Percentiles rank a stretch among this genome's conserved stretches.
Conservation (phyloP, 2,113 vertebrate species). For the Xyrauchen texanus region DNA sequence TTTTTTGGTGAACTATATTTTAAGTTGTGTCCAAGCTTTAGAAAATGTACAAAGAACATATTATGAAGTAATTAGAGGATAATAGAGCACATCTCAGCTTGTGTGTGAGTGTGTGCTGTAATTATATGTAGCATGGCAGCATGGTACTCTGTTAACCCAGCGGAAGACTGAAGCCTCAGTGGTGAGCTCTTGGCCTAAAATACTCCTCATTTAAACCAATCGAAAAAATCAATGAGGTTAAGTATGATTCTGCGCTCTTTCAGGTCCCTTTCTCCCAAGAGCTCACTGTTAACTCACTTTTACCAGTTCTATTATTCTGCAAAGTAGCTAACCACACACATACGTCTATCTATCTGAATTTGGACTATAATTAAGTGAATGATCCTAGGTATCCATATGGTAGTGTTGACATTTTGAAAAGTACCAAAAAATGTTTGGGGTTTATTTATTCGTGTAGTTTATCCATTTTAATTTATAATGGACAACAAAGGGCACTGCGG, state of each 20-base stretch:
- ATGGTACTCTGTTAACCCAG: slow-evolving; percentile 48
- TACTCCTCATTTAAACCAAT: slow-evolving; percentile 79
- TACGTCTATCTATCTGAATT: too few species aligned
- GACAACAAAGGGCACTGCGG: too few species aligned
- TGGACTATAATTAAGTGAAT: too few species aligned
- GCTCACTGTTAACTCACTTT: slow-evolving; percentile 65
- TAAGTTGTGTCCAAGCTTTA: neutral
- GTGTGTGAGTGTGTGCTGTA: slow-evolving; percentile 32
- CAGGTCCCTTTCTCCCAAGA: slow-evolving; percentile 56
- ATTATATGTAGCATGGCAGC: slow-evolving; percentile 42
- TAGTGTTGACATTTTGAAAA: too few species aligned
- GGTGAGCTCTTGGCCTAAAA: slow-evolving; percentile 76
- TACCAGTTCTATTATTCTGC: slow-evolving; percentile 63
- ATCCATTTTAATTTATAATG: too few species aligned
- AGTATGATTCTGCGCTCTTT: slow-evolving; percentile 75
- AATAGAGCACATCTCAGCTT: slow-evolving; percentile 7
- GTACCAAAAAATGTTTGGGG: too few species aligned
- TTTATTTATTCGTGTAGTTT: too few species aligned
- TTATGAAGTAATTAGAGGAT: neutral
- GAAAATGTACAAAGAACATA: neutral
- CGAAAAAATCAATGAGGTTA: slow-evolving; percentile 81
- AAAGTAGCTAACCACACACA: neutral
- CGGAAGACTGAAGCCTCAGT: slow-evolving; percentile 61
- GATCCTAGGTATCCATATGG: too few species aligned
- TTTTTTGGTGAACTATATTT: too few species aligned